Base-by-base conservation (phyloP, 2,113 vertebrate species). In the Cathartes aura region DNA sequence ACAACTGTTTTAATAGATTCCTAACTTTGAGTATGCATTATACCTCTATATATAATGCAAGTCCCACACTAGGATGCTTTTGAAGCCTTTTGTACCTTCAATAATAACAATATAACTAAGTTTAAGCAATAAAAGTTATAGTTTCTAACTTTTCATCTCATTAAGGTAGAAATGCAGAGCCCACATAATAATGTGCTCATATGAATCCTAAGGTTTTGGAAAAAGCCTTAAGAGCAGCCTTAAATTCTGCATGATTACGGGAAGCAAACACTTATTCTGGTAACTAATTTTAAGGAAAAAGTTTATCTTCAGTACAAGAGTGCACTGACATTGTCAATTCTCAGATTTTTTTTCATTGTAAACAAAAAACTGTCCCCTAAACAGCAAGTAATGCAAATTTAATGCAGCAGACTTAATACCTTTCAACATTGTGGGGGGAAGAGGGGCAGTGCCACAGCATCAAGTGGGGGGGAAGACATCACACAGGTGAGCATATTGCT, bases 171-270 rank as follows among this genome's bases (percentile, higher is more conserved):
- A 50, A 58, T 29, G 3, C 6, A 71, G 26, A 84, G 27, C 18
- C 23, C 1, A 3, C 2, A 3, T 48, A 74, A 68, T 13, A 43
- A 70, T 4, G 2, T n/a, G 5, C 23, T 52, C 26, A 4, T 6
- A 71, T 18, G 11, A 82, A 91, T 30, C 24, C 42, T 23, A 68
- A 0, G 1, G 56, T 53, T 88, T 63, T 42, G 24, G 3, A 23
- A 60, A 71, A 75, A 63, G 19, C 36, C 43, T 67, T 34, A 74
- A 38, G 9, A 82, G 6, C 21, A 78, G 21, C 4, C 34, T 58
- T 93, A 90, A 85, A 56, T 45, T 82, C n/a, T 42, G 15, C 22
- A 66, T 0, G 2, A 89, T 62, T 79, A 62, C 27, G 72, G 34
- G 59, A 87, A 43, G 12, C 32, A 63, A 70, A 34, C 8, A 22